Base-by-base conservation (phyloP, 2,113 vertebrate species). In the Cyprinus carpio region DNA sequence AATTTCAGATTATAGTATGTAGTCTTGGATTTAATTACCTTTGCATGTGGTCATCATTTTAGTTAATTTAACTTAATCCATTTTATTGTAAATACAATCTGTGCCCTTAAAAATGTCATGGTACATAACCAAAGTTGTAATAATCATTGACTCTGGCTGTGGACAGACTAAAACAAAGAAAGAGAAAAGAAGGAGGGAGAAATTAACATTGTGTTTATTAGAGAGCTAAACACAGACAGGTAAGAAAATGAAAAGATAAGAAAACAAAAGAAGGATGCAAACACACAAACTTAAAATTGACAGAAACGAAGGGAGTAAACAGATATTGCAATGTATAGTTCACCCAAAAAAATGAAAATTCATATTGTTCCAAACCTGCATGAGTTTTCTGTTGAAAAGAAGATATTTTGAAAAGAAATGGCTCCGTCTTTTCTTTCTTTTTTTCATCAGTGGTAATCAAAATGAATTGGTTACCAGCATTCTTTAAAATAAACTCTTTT, bases 191-290 rank as follows among this genome's bases (percentile, higher is more conserved):
- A 20, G 75, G 65, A 82, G 76, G 86, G 75, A 60, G 56, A 80
- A 92, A 87, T 62, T 31, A 46, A 40, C 56, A 62, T 40, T 46
- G 80, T 77, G 76, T 89, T 89, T 89, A 89, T 89, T 89, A 37
- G 23, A 84, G 46, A 84, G 56, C 64, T 67, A 84, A 51, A 87
- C 83, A 85, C 76, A 89, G 72, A 80, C 65, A 56, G n/a, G 43
- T 12, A 76, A 83, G 78, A 84, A 29, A 56, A 75, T 9, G 37
- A 78, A 80, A 74, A 75, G 37, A n/a, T n/a, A 40, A 27, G 72
- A 43, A 49, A 75, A 75, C 4, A 20, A 71, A 64, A 51, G 15
- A 54, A 75, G n/a, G 8, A 15, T 37, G 31, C 51, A 76, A 65
- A 64, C 74, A 84, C 15, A 51, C n/a, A n/a, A 75, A 75, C 37